Evolutionary conservation across 92 coral and sea anemone species (phyloP).

Genomic region (Epizoanthus illoricatus): DNA sequence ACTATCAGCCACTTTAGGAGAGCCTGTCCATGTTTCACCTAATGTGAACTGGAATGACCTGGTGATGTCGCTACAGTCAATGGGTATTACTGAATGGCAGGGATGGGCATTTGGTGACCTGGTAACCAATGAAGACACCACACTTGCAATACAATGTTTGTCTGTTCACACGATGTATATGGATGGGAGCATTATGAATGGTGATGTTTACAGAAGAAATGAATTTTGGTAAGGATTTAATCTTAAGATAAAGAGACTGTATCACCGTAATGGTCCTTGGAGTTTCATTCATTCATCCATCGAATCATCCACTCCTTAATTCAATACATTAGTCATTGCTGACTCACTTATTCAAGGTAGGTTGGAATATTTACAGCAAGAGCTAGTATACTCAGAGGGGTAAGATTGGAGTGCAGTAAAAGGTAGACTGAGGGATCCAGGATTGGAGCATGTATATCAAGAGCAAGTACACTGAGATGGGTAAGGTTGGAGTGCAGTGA

Average conservation of each 20-base stretch:
- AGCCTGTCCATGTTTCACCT: constrained; percentile 60
- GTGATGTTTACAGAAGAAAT: constrained; percentile 81
- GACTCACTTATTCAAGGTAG: too few relatives aligned
- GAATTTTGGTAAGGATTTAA: constrained; percentile 76
- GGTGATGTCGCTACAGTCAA: constrained; percentile 71
- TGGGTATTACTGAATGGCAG: constrained; percentile 94
- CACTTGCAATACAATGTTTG: constrained; percentile 70
- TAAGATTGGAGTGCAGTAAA: too few relatives aligned
- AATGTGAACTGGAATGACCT: constrained; percentile 77
- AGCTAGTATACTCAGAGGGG: too few relatives aligned
- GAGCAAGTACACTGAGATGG: too few relatives aligned
- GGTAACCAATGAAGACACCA: constrained; percentile 73
- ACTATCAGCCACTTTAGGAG: constrained; percentile 33
- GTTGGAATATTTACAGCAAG: too few relatives aligned
- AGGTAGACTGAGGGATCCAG: too few relatives aligned
- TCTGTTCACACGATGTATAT: constrained; percentile 80
- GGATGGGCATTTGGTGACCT: constrained; percentile 94
- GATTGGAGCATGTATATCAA: too few relatives aligned
- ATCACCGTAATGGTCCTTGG: too few relatives aligned
- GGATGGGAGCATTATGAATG: constrained; percentile 71
- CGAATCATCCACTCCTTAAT: too few relatives aligned
- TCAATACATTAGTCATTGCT: too few relatives aligned
- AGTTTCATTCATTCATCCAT: too few relatives aligned
- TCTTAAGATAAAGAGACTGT: background rate
- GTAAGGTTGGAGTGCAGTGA: too few relatives aligned